Conservation (phyloP, 2,797 vertebrate genomes). For the Tangara arthus region DNA sequence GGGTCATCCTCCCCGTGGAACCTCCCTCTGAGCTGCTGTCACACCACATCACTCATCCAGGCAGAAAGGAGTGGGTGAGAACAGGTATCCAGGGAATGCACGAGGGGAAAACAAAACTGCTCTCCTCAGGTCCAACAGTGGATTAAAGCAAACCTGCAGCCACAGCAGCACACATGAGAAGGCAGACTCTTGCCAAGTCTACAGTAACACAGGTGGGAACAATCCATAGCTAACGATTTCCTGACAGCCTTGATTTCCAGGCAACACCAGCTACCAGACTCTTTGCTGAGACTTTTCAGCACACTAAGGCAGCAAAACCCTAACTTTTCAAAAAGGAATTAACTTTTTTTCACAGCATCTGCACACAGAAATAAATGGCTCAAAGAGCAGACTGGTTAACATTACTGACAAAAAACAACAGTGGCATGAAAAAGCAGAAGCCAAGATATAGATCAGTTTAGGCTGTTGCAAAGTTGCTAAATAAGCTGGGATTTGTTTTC, state of each 20-base stretch:
- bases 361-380: not conserved
- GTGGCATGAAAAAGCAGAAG: not conserved
- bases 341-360: not conserved
- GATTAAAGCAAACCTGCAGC: not conserved
- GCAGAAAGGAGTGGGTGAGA: fast-evolving
- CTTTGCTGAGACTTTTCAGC: not conserved
- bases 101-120: fast-evolving
- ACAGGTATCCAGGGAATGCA: not conserved
- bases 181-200: not conserved
- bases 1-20: not conserved
- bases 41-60: not conserved
- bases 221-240: fast-evolving
- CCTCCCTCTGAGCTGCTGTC: not conserved
- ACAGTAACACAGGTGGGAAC: not conserved
- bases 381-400: not conserved
- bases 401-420: not conserved
- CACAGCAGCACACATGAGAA: fast-evolving
- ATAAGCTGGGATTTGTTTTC: not conserved
- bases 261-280: not conserved
- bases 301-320: not conserved
- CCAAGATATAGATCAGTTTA: not conserved
- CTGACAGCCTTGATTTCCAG: fast-evolving
- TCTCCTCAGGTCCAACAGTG: not conserved
- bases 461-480: not conserved
- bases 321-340: not conserved